Conservation (phyloP, 2,113 vertebrate genomes). For the Gila orcuttii region DNA sequence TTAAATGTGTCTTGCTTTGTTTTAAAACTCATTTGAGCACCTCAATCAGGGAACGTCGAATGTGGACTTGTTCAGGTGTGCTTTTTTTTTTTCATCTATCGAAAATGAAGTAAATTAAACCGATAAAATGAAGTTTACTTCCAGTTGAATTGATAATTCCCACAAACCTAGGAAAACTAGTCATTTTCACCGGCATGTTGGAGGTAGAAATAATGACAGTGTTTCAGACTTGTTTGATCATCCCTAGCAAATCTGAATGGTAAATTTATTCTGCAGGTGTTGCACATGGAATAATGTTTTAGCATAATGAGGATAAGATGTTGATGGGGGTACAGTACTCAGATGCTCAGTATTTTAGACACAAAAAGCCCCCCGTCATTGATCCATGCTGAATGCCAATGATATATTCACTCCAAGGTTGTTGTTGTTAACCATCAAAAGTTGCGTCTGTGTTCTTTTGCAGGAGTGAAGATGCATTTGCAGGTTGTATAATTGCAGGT, state of each 20-base stretch:
- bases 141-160: constrained; percentile 80
- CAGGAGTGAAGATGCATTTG: constrained; percentile 23
- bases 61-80: constrained; percentile 67
- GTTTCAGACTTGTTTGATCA: constrained; percentile 82
- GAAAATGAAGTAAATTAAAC: constrained; percentile 79
- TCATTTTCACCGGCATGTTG: constrained; percentile 65
- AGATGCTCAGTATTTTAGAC: constrained; percentile 72
- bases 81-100: constrained; percentile 72
- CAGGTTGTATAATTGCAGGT: constrained; percentile 2
- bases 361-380: constrained; percentile 61
- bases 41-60: constrained; percentile 30
- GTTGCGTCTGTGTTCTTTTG: neutral
- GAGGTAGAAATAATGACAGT: constrained; percentile 84
- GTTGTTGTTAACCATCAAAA: constrained; percentile 25
- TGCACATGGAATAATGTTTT: constrained; percentile 81
- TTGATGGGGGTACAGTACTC: constrained; percentile 77
- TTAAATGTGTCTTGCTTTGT: constrained; percentile 41
- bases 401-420: constrained; percentile 19
- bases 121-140: constrained; percentile 83
- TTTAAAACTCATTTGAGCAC: constrained; percentile 17
- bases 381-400: constrained; percentile 18
- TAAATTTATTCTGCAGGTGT: constrained; percentile 86
- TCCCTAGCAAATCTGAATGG: constrained; percentile 81
- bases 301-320: constrained; percentile 81
- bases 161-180: constrained; percentile 64